phyloP scores from a whole-genome alignment of 2,888 invertebrate genomes.

The Sesia apiformis region DNA sequence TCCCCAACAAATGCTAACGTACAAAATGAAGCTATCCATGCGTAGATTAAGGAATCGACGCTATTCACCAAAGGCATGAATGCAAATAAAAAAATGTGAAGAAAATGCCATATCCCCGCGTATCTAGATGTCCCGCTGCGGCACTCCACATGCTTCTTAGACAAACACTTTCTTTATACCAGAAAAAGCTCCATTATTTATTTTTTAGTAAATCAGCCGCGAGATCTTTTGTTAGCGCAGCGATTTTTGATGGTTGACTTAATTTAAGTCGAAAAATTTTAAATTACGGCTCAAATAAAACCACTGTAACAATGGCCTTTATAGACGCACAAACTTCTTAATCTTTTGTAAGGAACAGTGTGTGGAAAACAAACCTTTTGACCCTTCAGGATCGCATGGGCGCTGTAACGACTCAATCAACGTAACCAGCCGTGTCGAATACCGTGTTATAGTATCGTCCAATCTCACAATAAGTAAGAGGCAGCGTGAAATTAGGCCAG shows the following conservation, averaged over 20 bases:
- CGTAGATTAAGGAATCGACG: conserved; percentile 67
- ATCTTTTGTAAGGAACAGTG: not conserved
- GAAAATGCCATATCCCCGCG: conserved; percentile 50
- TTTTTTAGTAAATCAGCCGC: conserved; percentile 52
- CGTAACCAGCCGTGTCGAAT: conserved; percentile 57
- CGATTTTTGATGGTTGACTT: conserved; percentile 59
- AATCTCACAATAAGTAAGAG: conserved; percentile 63
- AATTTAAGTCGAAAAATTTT: conserved; percentile 37
- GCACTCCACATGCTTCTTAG: conserved; percentile 64
- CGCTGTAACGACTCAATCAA: conserved; percentile 55
- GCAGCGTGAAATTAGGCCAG: conserved; percentile 63
- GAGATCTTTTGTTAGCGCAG: conserved; percentile 37
- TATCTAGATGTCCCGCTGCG: conserved; percentile 71
- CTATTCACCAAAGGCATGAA: conserved; percentile 53
- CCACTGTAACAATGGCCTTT: conserved; percentile 22
- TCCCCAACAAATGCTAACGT: conserved; percentile 56
- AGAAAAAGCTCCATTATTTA: conserved; percentile 48
- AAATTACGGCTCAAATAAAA: conserved; percentile 30
- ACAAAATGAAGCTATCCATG: conserved; percentile 64
- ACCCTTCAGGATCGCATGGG: conserved; percentile 10
- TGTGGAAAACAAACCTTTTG: conserved; percentile 16
- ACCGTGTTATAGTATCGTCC: conserved; percentile 58
- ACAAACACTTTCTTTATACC: conserved; percentile 66
- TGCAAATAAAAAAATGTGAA: conserved; percentile 55
- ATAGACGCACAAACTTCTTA: conserved; percentile 13